Evolutionary conservation across 92 coral and sea anemone species (phyloP), one percentile per base, ranked within the genome.

Genomic region (Porites cylindrica): DNA sequence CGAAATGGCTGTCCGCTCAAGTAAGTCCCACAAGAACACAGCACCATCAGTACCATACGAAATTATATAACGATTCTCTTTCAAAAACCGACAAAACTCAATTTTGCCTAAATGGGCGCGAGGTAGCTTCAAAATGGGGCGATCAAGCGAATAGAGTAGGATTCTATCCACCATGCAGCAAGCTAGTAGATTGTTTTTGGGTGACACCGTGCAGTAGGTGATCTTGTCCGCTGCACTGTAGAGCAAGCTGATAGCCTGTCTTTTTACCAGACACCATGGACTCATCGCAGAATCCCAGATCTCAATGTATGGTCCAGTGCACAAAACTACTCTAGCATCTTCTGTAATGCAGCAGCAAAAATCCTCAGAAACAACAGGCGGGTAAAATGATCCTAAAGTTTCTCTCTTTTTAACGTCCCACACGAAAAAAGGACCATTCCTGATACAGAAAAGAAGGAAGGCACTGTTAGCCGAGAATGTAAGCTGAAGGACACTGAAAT

Each of bases 41-140:
- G 60, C 21, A 26, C 80, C 67, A 59, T 76, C 80, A 0, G 29
- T 68, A 10, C 80, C 80, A 76, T 21, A 76, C 14, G 89, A 85
- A 7, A 85, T 47, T 26, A 86, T 66, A 6, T 77, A 86, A 77
- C 78, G 68, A 32, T 56, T 54, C 67, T 78, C 89, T 77, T 20
- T 51, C 59, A 86, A 17, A 77, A 86, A 86, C 26, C 29, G 76
- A 86, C 89, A 86, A 69, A 62, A 86, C 66, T 77, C 67, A 21
- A 86, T 43, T 75, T 51, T 17, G 23, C 88, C 88, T 50, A 50
- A 85, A 59, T 85, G 24, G 24, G 24, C 24, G 0, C 24, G 24
- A 23, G 24, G 24, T 23, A 23, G 24, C 24, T 23, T 23, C 69
- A 4, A 8, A 54, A 56, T 21, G 0, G 52, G 23, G 7, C 21